Evolutionary conservation across 2,113 vertebrate species (phyloP), one percentile per base, ranked within the genome.

Genomic region (Tachysurus fulvidraco): DNA sequence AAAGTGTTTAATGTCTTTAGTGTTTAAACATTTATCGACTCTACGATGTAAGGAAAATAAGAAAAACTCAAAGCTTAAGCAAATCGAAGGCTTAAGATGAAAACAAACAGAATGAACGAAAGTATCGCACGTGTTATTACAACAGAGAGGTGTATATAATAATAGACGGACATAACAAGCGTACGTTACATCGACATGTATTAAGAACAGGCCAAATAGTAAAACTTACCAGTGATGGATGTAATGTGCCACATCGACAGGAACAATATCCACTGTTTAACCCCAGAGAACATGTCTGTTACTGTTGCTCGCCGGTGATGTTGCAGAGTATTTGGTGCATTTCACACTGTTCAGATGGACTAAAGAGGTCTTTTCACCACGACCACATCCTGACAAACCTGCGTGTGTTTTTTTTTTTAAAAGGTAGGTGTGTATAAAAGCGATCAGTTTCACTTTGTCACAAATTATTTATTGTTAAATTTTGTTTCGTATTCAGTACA

Each of bases 381-480:
- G 28, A 78, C 50, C 77, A 30, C 77, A 57, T 79, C 77, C 77
- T 79, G 52, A 79, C 19, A 17, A 57, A 57, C 77, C 17, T 36
- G 3, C 73, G 14, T 28, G 25, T 36, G 36, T 36, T 36, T 36
- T 36, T 28, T 54, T 30, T 57, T 76, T 57, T n/a, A n/a, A n/a
- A 57, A 21, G 17, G 17, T 21, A 57, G 13, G 7, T 28, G 10
- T 3, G 9, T 12, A 3, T 2, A 0, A 36, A 36, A 1, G 2
- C 52, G 12, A 54, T 12, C 50, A 8, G 17, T 78, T 78, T n/a
- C 21, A 25, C 13, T 30, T 78, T 55, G 6, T 36, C 13, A 28
- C 13, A 17, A 78, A 55, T 17, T 10, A 14, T 17, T 52, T 54
- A 28, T 9, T 28, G 25, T 50, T 3, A 12, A 41, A 1, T 69